phyloP scores from a whole-genome alignment of 1,140 invertebrate species.

The Papilio polyxenes region DNA sequence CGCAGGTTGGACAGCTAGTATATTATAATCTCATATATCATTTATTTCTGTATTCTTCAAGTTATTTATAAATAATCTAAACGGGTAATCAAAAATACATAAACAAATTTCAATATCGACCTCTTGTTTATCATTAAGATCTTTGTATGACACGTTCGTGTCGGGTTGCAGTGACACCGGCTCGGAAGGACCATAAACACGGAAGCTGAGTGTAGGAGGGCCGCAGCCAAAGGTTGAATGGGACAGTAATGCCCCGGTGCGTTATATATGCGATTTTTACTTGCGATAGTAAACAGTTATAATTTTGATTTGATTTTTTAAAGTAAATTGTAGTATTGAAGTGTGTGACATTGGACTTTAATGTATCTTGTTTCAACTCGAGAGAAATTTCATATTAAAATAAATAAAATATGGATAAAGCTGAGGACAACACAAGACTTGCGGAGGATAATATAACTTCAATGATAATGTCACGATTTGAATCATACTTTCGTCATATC shows the following conservation, averaged over 20 bases:
- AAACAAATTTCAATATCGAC: conserved; percentile 8
- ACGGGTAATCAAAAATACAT: background rate
- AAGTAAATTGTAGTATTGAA: background rate
- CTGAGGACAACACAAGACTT: background rate
- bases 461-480: background rate
- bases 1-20: too few species aligned
- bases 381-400: background rate
- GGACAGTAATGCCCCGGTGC: background rate
- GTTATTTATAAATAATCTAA: conserved; percentile 1
- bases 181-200: background rate
- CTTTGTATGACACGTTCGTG: background rate
- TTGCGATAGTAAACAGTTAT: background rate
- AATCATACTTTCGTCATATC: too few species aligned
- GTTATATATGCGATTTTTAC: conserved; percentile 8
- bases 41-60: background rate
- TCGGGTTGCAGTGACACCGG: background rate
- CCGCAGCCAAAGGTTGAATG: background rate
- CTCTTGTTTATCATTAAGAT: background rate
- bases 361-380: too few species aligned
- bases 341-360: too few species aligned
- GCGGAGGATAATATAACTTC: background rate
- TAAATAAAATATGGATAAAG: background rate
- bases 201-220: background rate
- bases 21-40: too few species aligned
- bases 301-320: background rate